Conservation (phyloP, 2,797 vertebrate genomes). For the Potorous gilbertii region DNA sequence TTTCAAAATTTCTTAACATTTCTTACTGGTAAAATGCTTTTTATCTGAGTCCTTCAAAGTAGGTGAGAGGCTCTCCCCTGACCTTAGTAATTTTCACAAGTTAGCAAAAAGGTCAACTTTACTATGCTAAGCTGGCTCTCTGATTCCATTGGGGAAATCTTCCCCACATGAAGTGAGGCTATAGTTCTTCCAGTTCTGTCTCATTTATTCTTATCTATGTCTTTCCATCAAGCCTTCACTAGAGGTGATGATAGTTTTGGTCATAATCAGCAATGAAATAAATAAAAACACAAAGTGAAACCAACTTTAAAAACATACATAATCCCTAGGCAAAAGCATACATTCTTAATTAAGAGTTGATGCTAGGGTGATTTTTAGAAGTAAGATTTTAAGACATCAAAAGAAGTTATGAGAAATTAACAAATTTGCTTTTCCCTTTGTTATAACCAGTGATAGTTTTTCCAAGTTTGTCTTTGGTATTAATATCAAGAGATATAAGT, state of each 20-base stretch:
- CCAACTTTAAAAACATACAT: conserved; percentile 35
- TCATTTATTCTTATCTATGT: neutral
- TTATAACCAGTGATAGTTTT: neutral
- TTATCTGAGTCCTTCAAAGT: neutral
- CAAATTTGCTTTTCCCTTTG: neutral
- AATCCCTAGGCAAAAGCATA: neutral
- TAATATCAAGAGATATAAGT: neutral
- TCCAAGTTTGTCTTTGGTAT: conserved; percentile 7
- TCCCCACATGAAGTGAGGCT: neutral
- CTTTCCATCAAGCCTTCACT: neutral
- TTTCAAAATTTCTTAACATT: conserved; percentile 46
- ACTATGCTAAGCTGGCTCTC: neutral
- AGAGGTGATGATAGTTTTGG: neutral
- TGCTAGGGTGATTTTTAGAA: conserved; percentile 4
- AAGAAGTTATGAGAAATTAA: neutral
- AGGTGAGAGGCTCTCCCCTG: conserved; percentile 9
- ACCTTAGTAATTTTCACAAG: conserved; percentile 12
- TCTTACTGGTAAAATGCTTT: conserved; percentile 2
- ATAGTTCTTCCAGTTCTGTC: neutral
- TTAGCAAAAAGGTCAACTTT: neutral
- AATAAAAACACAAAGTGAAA: conserved; percentile 39
- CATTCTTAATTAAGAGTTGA: conserved; percentile 36
- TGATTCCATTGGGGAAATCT: neutral
- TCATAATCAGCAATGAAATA: neutral
- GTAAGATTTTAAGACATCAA: neutral